Conservation (phyloP, 1,140 invertebrate genomes). For the Bombus ignitus region DNA sequence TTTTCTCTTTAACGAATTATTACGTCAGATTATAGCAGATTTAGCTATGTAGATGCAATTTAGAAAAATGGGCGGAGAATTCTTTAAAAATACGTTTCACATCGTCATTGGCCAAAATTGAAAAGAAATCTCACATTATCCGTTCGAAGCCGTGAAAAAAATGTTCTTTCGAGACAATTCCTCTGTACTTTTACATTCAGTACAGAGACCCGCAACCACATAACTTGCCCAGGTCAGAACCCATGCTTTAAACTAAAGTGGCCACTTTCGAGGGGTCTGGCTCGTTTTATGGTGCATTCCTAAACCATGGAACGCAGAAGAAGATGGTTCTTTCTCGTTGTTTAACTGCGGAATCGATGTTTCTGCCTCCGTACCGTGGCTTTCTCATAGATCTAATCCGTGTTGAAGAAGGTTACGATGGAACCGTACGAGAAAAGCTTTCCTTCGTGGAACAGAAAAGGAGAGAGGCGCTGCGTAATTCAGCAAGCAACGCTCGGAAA, state of each 20-base stretch:
- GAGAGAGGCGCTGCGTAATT: constrained; percentile 9
- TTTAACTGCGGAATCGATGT: constrained; percentile 35
- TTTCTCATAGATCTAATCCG: constrained; percentile 1
- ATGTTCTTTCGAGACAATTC: background rate
- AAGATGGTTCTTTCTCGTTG: constrained; percentile 65
- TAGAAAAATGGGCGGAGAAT: too few species aligned
- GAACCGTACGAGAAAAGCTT: background rate
- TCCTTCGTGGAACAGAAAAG: too few species aligned
- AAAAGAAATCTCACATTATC: background rate
- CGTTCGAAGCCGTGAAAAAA: background rate
- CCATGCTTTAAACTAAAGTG: constrained; percentile 30
- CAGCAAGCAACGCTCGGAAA: background rate
- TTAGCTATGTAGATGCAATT: fast-evolving
- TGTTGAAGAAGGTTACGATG: background rate
- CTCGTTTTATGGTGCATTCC: constrained; percentile 52
- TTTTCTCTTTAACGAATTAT: too few species aligned
- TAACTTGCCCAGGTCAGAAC: constrained; percentile 25
- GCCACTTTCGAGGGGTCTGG: constrained; percentile 13
- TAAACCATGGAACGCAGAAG: constrained; percentile 69
- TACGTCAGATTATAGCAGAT: too few species aligned
- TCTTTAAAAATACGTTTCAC: too few species aligned
- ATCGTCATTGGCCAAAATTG: too few species aligned
- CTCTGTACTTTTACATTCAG: background rate
- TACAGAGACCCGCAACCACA: background rate
- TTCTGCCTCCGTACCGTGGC: constrained; percentile 2